Percentiles rank a stretch among this genome's conserved stretches.
These are phyloP conservation scores for Philotrypesis tridentata DNA, from an alignment of 1,140 invertebrate genomes.

Conservation along the genomic window DNA sequence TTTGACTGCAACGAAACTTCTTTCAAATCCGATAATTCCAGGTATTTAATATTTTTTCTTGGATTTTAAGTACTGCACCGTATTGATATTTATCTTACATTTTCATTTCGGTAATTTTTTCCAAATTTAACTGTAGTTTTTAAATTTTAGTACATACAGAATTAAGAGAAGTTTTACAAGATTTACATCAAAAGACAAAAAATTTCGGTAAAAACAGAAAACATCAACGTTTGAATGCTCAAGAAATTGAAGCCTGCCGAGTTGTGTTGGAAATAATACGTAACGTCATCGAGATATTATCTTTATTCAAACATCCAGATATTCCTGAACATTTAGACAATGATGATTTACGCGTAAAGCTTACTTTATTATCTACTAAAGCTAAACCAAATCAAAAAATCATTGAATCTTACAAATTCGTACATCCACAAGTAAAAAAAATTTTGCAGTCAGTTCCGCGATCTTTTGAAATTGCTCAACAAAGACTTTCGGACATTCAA, in stretches of 20 bases:
- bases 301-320: no score
- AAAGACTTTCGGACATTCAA: not conserved
- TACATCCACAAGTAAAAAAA: not conserved
- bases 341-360: not conserved
- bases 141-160: not conserved
- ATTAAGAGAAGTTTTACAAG: not conserved
- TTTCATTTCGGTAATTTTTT: no score
- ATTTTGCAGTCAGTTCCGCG: not conserved
- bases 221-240: not conserved
- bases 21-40: no score
- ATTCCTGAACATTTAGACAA: not conserved
- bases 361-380: no score
- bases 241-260: not conserved
- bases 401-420: not conserved
- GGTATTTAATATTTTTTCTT: no score
- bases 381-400: not conserved
- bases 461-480: not conserved
- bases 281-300: not conserved
- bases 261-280: not conserved
- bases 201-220: not conserved
- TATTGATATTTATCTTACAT: no score
- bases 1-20: no score
- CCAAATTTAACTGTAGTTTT: no score
- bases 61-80: no score
- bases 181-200: not conserved